Percentiles rank a stretch among this genome's conserved stretches.
Evolutionary conservation across 2,797 vertebrate genomes (phyloP).

Genomic region (Echiichthys vipera): DNA sequence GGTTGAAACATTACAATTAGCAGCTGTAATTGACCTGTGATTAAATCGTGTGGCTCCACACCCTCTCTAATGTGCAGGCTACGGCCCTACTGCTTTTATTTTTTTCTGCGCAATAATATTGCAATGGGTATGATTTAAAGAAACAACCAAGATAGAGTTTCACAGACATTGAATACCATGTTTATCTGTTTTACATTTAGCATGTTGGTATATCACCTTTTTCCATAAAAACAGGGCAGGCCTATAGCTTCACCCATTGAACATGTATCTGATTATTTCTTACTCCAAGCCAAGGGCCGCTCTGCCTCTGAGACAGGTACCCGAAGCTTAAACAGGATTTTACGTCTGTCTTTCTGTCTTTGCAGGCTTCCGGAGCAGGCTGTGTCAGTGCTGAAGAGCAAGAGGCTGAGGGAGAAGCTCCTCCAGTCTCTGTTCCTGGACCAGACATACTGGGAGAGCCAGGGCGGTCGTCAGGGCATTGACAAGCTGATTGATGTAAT

Average conservation of each 20-base stretch:
- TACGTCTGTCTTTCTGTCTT: not conserved
- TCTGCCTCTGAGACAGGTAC: not conserved
- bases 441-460: conserved; percentile 95
- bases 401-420: conserved; percentile 91
- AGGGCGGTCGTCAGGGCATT: conserved; percentile 93
- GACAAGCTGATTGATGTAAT: conserved; percentile 96
- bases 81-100: not conserved
- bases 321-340: not conserved
- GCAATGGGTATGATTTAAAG: not conserved
- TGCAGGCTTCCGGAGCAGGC: conserved; percentile 92
- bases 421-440: conserved; percentile 97
- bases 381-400: conserved; percentile 90
- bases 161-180: too few relatives aligned
- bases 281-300: not conserved
- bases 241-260: not conserved
- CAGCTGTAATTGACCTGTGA: too few relatives aligned
- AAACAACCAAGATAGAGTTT: not conserved
- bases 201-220: not conserved
- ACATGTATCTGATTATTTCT: not conserved
- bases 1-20: too few relatives aligned
- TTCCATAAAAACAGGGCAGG: not conserved
- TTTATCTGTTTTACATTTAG: not conserved
- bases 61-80: too few relatives aligned
- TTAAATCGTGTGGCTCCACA: too few relatives aligned
- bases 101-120: not conserved